Evolutionary conservation across 2,113 vertebrate species (phyloP).

Genomic region (Pleuronectes platessa): DNA sequence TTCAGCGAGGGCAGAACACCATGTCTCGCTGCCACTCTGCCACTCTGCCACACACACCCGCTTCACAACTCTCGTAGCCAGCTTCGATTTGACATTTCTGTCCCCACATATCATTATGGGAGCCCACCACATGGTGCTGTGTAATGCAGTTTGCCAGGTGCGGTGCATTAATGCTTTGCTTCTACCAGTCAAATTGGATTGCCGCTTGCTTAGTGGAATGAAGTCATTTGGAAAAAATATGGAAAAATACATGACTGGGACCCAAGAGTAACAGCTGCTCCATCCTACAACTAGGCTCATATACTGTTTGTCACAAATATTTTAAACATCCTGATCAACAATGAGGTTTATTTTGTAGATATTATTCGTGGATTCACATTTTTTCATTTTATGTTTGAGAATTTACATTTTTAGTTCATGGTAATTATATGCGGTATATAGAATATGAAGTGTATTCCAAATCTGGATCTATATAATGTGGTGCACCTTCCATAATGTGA

Average conservation of each 20-base stretch:
- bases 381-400: too few relatives aligned
- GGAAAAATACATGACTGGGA: conserved; percentile 7
- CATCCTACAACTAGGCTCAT: not conserved
- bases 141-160: conserved; percentile 51
- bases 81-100: conserved; percentile 15
- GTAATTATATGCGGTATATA: too few relatives aligned
- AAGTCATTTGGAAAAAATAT: not conserved
- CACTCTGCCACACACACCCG: conserved; percentile 1
- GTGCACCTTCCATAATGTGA: too few relatives aligned
- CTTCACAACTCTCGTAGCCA: not conserved
- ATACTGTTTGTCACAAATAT: not conserved
- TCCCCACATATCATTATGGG: conserved; percentile 22
- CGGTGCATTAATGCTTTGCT: conserved; percentile 9
- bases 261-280: conserved; percentile 1
- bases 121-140: conserved; percentile 31
- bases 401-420: not conserved
- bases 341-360: too few relatives aligned
- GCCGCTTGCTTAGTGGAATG: conserved; percentile 11
- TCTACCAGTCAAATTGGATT: not conserved
- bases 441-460: too few relatives aligned
- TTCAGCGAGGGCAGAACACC: conserved; percentile 8
- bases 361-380: too few relatives aligned
- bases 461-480: too few relatives aligned
- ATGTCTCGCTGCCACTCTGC: not conserved
- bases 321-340: not conserved